A percentile compares a stretch with the other conserved stretches of the same genome.
These are phyloP conservation scores for Drosophila insularis DNA, from an alignment of 1,140 invertebrate species.

Conservation along the genomic window DNA sequence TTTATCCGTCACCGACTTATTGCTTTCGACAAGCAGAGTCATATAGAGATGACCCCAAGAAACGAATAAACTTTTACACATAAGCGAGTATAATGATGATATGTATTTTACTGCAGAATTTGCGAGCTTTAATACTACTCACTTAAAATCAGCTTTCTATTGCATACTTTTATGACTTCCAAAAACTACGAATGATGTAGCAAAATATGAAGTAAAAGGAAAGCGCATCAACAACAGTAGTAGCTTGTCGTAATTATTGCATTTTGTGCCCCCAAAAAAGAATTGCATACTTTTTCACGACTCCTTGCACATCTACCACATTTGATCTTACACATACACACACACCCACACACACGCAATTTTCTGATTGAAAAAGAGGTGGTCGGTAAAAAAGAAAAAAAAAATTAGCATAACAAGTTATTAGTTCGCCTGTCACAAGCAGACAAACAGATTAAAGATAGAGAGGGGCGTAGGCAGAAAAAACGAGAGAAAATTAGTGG, in stretches of 20 bases:
- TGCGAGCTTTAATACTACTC: conserved; percentile 44
- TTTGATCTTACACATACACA: too few species aligned
- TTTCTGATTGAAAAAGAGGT: conserved; percentile 27
- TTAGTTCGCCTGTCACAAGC: conserved; percentile 43
- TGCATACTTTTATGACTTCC: conserved; percentile 11
- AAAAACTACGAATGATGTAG: background rate
- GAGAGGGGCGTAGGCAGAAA: too few species aligned
- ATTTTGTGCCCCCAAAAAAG: background rate
- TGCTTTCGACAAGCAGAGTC: conserved; percentile 42
- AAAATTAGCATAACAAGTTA: conserved; percentile 25
- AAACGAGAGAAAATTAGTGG: background rate
- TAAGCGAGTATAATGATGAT: conserved; percentile 60
- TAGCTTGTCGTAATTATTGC: conserved; percentile 35
- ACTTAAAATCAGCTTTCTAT: conserved; percentile 4
- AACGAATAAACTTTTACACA: conserved; percentile 6
- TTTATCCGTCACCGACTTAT: background rate
- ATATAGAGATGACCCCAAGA: conserved; percentile 59
- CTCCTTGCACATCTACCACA: too few species aligned
- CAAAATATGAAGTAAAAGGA: background rate
- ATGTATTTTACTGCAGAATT: conserved; percentile 60
- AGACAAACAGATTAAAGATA: conserved; percentile 8
- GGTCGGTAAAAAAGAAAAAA: background rate
- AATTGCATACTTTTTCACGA: conserved; percentile 5
- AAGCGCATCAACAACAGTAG: background rate
- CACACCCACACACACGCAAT: too few species aligned